These are phyloP conservation scores for Spinus pinus DNA, from an alignment of 2,797 vertebrate genomes.

Conservation along the genomic window DNA sequence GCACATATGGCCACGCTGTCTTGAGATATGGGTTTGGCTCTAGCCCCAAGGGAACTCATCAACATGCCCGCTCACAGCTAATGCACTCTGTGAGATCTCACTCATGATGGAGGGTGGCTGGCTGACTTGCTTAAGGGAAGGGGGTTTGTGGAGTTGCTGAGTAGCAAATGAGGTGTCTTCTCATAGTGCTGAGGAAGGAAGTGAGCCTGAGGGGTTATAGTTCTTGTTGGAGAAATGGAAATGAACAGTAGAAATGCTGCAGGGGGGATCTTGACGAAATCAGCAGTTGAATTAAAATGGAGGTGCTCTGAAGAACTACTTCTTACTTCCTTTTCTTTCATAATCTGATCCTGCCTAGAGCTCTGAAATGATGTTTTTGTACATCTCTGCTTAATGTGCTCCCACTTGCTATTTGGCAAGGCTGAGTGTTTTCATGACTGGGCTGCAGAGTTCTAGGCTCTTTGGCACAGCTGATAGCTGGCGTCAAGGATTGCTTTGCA, in stretches of 20 bases:
- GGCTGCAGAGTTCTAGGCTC: background rate
- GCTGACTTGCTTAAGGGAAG: background rate
- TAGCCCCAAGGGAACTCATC: background rate
- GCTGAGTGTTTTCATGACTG: background rate
- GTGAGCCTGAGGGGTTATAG: background rate
- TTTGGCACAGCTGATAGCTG: background rate
- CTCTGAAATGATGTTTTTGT: background rate
- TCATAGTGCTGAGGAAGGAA: background rate
- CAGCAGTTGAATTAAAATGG: background rate
- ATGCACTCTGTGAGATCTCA: background rate
- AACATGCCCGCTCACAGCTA: background rate
- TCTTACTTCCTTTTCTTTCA: background rate
- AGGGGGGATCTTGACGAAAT: background rate
- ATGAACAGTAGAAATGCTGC: background rate
- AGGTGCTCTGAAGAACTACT: background rate
- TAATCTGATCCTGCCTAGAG: background rate
- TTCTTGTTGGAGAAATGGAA: background rate
- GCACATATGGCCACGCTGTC: accelerated
- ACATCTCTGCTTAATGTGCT: background rate
- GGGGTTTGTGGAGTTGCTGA: background rate
- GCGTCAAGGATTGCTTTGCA: background rate
- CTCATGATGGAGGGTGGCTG: background rate
- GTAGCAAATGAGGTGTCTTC: background rate
- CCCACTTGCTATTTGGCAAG: background rate
- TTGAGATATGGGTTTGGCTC: background rate